These are phyloP conservation scores for Oxyruncus cristatus DNA, from an alignment of 2,113 vertebrate genomes.

Conservation along the genomic window DNA sequence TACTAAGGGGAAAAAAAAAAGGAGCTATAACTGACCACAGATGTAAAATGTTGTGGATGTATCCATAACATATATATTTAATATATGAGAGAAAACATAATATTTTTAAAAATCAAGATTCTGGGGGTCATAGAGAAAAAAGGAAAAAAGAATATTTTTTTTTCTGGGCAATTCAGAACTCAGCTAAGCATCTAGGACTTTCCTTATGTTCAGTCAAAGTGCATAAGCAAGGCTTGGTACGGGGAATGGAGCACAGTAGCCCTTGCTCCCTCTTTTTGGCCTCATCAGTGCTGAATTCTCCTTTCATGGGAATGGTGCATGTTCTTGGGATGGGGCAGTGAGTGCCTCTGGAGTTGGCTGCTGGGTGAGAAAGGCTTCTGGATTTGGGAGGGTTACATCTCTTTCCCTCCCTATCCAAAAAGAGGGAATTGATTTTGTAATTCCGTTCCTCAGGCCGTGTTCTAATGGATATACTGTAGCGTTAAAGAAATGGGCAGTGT, in stretches of 20 bases:
- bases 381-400: background rate
- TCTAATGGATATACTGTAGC: background rate
- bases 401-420: background rate
- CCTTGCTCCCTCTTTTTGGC: background rate
- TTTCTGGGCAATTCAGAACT: background rate
- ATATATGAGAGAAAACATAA: background rate
- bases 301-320: background rate
- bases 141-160: background rate
- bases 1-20: background rate
- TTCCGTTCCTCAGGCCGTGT: background rate
- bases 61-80: background rate
- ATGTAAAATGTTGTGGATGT: background rate
- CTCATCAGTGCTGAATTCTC: background rate
- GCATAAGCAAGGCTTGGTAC: background rate
- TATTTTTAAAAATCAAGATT: background rate
- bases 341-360: background rate
- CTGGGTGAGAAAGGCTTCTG: background rate
- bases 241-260: background rate
- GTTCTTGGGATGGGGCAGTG: background rate
- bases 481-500: background rate
- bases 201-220: background rate
- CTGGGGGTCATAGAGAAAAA: background rate
- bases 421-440: background rate
- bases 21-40: background rate
- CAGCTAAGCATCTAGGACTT: background rate